Conservation (phyloP, 1,140 invertebrate species). For the Pachypsylla venusta region DNA sequence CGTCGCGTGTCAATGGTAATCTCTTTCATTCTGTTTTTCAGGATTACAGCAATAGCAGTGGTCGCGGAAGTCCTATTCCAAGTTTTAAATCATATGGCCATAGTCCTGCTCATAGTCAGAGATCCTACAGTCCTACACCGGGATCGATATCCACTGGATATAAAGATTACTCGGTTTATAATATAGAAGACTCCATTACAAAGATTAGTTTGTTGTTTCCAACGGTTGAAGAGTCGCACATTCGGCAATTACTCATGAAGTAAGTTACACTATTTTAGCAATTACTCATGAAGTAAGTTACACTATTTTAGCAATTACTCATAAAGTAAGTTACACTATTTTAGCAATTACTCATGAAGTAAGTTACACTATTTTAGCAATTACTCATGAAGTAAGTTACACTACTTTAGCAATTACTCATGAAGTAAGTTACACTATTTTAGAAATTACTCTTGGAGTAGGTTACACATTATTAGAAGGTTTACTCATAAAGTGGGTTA, state of each 20-base stretch:
- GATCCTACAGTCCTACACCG: conserved; percentile 29
- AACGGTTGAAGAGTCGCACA: conserved; percentile 74
- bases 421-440: too few relatives aligned
- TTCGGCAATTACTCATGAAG: conserved; percentile 73
- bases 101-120: not conserved
- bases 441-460: too few relatives aligned
- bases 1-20: too few relatives aligned
- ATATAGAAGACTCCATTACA: conserved; percentile 48
- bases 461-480: too few relatives aligned
- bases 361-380: not conserved
- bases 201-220: conserved; percentile 85
- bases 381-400: too few relatives aligned
- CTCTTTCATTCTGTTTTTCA: conserved; percentile 13
- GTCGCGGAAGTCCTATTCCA: conserved; percentile 30
- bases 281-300: not conserved
- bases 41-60: conserved; percentile 27
- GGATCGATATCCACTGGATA: conserved; percentile 28
- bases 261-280: conserved; percentile 38
- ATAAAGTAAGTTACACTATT: not conserved
- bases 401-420: too few relatives aligned
- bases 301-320: not conserved
- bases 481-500: too few relatives aligned
- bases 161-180: conserved; percentile 1
- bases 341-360: not conserved
- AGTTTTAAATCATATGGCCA: conserved; percentile 4